These are phyloP conservation scores for Garra rufa DNA, from an alignment of 2,113 vertebrate species.

Conservation along the genomic window DNA sequence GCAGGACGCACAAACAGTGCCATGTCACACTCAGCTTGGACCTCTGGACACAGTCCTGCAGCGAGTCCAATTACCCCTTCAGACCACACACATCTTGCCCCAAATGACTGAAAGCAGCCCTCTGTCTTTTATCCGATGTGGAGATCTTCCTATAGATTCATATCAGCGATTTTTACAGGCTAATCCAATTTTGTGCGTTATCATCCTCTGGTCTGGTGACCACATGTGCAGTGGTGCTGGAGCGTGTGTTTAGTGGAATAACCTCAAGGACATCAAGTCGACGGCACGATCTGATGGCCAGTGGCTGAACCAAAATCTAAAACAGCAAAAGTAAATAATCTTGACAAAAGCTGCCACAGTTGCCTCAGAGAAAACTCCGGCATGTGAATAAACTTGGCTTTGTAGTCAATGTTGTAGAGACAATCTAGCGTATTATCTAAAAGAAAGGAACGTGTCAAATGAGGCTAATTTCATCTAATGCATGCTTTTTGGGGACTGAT, in stretches of 20 bases:
- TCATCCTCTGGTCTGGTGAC: constrained; percentile 53
- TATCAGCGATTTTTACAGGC: constrained; percentile 58
- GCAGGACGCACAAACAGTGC: constrained; percentile 73
- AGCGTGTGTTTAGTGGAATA: constrained; percentile 51
- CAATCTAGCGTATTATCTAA: constrained; percentile 10
- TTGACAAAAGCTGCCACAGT: neutral
- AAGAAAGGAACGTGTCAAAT: constrained; percentile 3
- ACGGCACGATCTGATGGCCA: constrained; percentile 49
- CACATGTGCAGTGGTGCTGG: constrained; percentile 42
- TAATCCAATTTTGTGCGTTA: constrained; percentile 46
- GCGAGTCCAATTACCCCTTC: neutral
- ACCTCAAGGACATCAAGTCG: constrained; percentile 52
- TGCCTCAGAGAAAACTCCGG: neutral
- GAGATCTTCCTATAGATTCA: constrained; percentile 57
- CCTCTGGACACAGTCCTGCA: constrained; percentile 42
- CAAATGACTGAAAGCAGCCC: constrained; percentile 38
- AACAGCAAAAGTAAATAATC: constrained; percentile 45
- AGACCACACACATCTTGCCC: constrained; percentile 64
- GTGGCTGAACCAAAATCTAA: constrained; percentile 52
- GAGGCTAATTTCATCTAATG: constrained; percentile 30
- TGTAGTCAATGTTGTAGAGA: neutral
- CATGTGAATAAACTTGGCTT: constrained; percentile 1
- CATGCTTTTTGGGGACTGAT: constrained; percentile 17
- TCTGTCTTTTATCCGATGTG: constrained; percentile 55
- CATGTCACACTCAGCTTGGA: constrained; percentile 35